Percentiles rank a stretch among this genome's conserved stretches.
Evolutionary conservation across 2,888 invertebrate species (phyloP).

Genomic region (Rotaria macrura): DNA sequence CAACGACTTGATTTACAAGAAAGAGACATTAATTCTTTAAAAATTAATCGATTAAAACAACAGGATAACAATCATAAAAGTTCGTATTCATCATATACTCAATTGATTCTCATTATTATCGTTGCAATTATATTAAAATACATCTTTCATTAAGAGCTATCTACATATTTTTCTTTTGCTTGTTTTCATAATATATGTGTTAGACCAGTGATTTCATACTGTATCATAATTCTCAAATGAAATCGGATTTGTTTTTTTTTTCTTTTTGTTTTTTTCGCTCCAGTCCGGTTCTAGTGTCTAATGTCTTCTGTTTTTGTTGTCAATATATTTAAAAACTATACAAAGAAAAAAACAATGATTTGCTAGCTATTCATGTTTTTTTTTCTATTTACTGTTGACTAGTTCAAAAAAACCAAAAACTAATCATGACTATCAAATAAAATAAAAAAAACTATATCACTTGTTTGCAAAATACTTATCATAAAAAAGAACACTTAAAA

Average conservation of each 20-base stretch:
- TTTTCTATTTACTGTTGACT: neutral
- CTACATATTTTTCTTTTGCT: neutral
- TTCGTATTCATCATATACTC: neutral
- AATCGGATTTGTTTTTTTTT: neutral
- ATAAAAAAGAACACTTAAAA: constrained; percentile 25
- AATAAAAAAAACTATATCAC: neutral
- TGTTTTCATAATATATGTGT: neutral
- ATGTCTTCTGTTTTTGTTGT: neutral
- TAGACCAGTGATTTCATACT: neutral
- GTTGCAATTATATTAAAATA: neutral
- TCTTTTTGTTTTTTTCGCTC: neutral
- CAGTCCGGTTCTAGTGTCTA: neutral
- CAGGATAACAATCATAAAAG: neutral
- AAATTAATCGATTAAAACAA: neutral
- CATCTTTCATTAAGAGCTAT: neutral
- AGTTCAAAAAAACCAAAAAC: neutral
- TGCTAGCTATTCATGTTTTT: neutral
- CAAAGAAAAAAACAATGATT: neutral
- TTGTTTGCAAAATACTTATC: constrained; percentile 24
- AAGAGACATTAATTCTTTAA: neutral
- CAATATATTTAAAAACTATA: neutral
- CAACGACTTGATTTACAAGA: neutral
- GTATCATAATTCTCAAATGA: neutral
- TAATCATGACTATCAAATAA: too few species aligned
- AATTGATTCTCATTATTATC: neutral